Conservation (phyloP, 2,113 vertebrate species). For the Probosciger aterrimus region DNA sequence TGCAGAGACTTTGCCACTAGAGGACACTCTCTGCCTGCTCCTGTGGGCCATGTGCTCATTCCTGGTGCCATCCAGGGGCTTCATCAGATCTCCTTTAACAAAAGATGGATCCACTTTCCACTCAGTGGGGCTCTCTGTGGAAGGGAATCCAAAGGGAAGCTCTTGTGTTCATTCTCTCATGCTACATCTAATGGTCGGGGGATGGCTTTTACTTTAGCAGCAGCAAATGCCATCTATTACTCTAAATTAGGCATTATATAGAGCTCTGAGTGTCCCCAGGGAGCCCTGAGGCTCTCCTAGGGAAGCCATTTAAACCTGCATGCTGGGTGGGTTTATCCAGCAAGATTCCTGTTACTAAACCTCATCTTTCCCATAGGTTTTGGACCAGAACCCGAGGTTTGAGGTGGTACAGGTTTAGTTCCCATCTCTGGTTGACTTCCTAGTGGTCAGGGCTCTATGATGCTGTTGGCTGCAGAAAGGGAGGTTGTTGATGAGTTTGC, state of each 20-base stretch:
- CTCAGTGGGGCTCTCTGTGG: not conserved
- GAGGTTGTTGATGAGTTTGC: not conserved
- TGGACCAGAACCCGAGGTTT: not conserved
- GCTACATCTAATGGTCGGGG: not conserved
- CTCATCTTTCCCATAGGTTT: not conserved
- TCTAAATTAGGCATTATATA: not conserved
- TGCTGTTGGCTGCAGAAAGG: not conserved
- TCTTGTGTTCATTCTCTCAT: not conserved
- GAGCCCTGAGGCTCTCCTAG: not conserved
- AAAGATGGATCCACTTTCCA: fast-evolving
- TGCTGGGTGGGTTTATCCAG: not conserved
- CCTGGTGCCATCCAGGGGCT: fast-evolving
- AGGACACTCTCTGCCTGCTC: not conserved
- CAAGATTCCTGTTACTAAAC: not conserved
- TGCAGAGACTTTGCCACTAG: not conserved
- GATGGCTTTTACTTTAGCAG: not conserved
- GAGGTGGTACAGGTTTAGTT: not conserved
- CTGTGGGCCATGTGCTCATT: fast-evolving
- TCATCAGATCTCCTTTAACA: not conserved
- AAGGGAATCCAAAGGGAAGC: not conserved
- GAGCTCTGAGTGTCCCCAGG: not conserved
- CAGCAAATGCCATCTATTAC: not conserved
- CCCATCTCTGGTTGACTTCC: not conserved
- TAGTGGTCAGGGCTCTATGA: not conserved
- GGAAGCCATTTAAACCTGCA: not conserved